Evolutionary conservation across 2,797 vertebrate genomes (phyloP).

Genomic region (Sebastes flavidus): DNA sequence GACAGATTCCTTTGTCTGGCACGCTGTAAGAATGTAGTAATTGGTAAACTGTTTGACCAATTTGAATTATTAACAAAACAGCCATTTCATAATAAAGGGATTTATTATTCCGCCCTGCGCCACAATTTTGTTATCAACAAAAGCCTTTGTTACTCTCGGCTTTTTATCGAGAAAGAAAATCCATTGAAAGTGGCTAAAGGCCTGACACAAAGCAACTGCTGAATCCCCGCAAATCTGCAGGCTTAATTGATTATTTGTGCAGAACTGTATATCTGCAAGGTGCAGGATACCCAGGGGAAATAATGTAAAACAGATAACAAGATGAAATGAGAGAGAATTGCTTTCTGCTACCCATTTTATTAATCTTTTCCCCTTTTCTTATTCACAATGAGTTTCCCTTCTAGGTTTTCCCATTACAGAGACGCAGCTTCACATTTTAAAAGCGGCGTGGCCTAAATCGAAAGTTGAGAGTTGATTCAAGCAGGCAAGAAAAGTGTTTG

Average conservation of each 20-base stretch:
- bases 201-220: slow-evolving; percentile 78
- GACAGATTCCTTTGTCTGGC: slow-evolving; percentile 45
- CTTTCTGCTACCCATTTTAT: slow-evolving; percentile 85
- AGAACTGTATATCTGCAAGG: slow-evolving; percentile 83
- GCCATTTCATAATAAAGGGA: slow-evolving; percentile 63
- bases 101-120: slow-evolving; percentile 63
- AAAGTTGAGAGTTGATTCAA: slow-evolving; percentile 62
- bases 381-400: slow-evolving; percentile 83
- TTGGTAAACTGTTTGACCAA: slow-evolving; percentile 71
- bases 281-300: slow-evolving; percentile 85
- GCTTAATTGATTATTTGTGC: slow-evolving; percentile 89
- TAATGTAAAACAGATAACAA: slow-evolving; percentile 91
- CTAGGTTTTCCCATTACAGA: slow-evolving; percentile 79
- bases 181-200: slow-evolving; percentile 78
- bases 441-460: slow-evolving; percentile 73
- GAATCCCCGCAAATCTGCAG: slow-evolving; percentile 82
- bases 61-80: slow-evolving; percentile 68
- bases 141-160: slow-evolving; percentile 60
- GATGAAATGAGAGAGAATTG: slow-evolving; percentile 88
- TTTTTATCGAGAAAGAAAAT: slow-evolving; percentile 74
- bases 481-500: slow-evolving; percentile 51
- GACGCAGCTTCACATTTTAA: slow-evolving; percentile 41
- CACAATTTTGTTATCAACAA: slow-evolving; percentile 72
- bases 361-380: slow-evolving; percentile 82
- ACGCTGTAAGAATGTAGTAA: slow-evolving; percentile 39